These are phyloP conservation scores for Falco berigora DNA, from an alignment of 2,797 vertebrate species.

Conservation along the genomic window DNA sequence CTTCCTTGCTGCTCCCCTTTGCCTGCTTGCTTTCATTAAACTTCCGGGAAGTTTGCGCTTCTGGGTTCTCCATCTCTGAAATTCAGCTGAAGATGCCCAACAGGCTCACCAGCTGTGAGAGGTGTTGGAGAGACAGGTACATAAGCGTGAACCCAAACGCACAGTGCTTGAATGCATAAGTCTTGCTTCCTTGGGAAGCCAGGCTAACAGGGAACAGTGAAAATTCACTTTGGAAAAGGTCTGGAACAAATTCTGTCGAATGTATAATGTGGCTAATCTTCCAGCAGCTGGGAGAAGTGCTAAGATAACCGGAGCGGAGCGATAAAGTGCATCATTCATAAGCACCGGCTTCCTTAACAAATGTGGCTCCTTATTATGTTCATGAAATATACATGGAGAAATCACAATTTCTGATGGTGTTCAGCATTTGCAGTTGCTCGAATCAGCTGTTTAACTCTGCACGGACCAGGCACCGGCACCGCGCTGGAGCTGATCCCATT, in stretches of 20 bases:
- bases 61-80: background rate
- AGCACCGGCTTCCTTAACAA: constrained; percentile 15
- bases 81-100: background rate
- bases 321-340: constrained; percentile 11
- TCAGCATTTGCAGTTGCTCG: accelerated
- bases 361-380: constrained; percentile 4
- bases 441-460: background rate
- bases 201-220: background rate
- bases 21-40: background rate
- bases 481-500: background rate
- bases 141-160: background rate
- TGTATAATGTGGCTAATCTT: background rate
- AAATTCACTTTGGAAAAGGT: background rate
- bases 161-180: accelerated
- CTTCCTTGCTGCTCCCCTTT: background rate
- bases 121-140: background rate
- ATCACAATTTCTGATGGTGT: background rate
- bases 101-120: background rate
- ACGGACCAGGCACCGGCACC: accelerated
- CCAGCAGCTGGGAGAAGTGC: background rate
- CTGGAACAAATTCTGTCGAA: background rate
- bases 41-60: background rate
- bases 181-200: background rate
- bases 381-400: constrained; percentile 20
- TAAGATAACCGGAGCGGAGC: background rate